These are phyloP conservation scores for Oryzias dopingdopingensis DNA, from an alignment of 2,797 vertebrate genomes.

Conservation along the genomic window DNA sequence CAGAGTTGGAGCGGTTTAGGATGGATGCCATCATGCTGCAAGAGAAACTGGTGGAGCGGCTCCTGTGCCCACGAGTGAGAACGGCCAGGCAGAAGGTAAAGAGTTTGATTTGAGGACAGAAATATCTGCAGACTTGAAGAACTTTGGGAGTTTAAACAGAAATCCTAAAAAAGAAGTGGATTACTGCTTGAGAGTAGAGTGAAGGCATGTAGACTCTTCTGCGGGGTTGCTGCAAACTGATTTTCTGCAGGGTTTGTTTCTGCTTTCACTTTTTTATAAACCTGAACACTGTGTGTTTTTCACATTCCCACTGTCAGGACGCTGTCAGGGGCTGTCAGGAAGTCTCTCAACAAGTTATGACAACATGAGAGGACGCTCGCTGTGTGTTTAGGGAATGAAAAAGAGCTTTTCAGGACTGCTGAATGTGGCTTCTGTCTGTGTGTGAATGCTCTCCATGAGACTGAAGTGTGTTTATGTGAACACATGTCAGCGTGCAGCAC, in stretches of 20 bases:
- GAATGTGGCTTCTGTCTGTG: slow-evolving; percentile 64
- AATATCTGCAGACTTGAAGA: not conserved
- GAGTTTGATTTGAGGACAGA: slow-evolving; percentile 7
- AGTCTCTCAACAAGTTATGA: slow-evolving; percentile 67
- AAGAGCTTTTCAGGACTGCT: slow-evolving; percentile 60
- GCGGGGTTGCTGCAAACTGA: slow-evolving; percentile 22
- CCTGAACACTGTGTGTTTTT: slow-evolving; percentile 18
- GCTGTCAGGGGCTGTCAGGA: slow-evolving; percentile 61
- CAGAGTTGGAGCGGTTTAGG: slow-evolving; percentile 54
- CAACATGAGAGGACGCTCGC: slow-evolving; percentile 53
- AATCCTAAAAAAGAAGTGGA: accelerated
- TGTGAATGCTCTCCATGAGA: slow-evolving; percentile 33
- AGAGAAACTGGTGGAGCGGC: slow-evolving; percentile 92
- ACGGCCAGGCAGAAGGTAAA: slow-evolving; percentile 89
- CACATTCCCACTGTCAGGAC: slow-evolving; percentile 27
- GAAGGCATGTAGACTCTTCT: slow-evolving; percentile 6
- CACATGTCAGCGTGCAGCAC: slow-evolving; percentile 39
- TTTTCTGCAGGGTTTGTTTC: slow-evolving; percentile 11
- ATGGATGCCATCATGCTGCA: slow-evolving; percentile 97
- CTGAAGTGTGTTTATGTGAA: slow-evolving; percentile 53
- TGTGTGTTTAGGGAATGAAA: slow-evolving; percentile 49
- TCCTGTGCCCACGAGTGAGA: slow-evolving; percentile 90
- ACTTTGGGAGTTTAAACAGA: not conserved
- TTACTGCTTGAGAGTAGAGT: not conserved
- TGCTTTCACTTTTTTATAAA: not conserved